Conservation (phyloP, 2,888 invertebrate species). For the Marronus borbonicus region DNA sequence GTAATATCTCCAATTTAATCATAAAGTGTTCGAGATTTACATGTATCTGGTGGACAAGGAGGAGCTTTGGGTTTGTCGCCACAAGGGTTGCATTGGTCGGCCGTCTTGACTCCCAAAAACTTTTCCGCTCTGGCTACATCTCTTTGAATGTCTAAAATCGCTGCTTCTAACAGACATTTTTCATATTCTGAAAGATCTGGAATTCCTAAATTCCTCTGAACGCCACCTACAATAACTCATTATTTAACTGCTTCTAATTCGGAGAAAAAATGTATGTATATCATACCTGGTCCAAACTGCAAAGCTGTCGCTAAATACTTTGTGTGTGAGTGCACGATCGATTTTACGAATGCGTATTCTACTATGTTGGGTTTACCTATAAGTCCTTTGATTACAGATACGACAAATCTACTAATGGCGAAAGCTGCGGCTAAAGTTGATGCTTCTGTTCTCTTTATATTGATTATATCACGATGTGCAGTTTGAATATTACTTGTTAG, state of each 20-base stretch:
- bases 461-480: constrained; percentile 77
- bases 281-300: constrained; percentile 62
- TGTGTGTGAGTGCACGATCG: constrained; percentile 62
- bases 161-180: constrained; percentile 65
- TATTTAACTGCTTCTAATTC: too few relatives aligned
- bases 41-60: constrained; percentile 59
- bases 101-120: constrained; percentile 61
- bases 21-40: constrained; percentile 35
- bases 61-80: constrained; percentile 59
- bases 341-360: constrained; percentile 66
- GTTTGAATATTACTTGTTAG: constrained; percentile 71
- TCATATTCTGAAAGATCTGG: constrained; percentile 66
- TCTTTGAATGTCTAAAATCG: constrained; percentile 61
- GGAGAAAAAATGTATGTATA: background rate
- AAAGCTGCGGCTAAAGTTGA: constrained; percentile 77
- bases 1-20: constrained; percentile 21
- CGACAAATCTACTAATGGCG: constrained; percentile 76
- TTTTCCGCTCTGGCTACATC: constrained; percentile 65
- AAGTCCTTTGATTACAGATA: constrained; percentile 73
- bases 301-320: constrained; percentile 67
- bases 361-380: constrained; percentile 65
- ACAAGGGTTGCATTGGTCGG: constrained; percentile 64
- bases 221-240: constrained; percentile 58
- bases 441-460: constrained; percentile 76
- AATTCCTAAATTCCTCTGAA: constrained; percentile 66